Conservation (phyloP, 2,888 invertebrate species). For the Cataglyphis albicans region DNA sequence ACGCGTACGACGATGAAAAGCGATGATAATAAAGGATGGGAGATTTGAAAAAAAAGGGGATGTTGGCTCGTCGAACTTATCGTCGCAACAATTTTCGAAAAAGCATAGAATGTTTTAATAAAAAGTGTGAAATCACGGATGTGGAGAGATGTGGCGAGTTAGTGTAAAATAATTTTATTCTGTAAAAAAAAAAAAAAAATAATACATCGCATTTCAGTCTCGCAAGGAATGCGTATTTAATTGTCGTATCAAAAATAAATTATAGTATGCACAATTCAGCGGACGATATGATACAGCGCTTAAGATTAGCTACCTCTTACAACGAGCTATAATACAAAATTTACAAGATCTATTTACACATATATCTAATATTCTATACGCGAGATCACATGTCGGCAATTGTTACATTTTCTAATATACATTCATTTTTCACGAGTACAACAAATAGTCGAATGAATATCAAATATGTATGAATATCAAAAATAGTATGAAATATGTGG, state of each 20-base stretch:
- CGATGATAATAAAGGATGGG: not conserved
- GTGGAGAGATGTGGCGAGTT: not conserved
- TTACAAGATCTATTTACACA: constrained; percentile 72
- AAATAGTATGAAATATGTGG: not conserved
- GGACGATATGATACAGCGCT: constrained; percentile 63
- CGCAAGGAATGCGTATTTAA: constrained; percentile 49
- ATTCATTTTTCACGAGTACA: not conserved
- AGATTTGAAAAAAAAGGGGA: not conserved
- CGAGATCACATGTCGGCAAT: constrained; percentile 34
- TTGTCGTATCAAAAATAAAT: constrained; percentile 67
- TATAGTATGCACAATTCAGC: constrained; percentile 63
- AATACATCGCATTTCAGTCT: constrained; percentile 67
- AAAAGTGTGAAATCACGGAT: not conserved
- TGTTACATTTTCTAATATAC: constrained; percentile 14
- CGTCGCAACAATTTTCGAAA: not conserved
- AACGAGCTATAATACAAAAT: constrained; percentile 66
- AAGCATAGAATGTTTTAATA: not conserved
- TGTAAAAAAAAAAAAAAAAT: constrained; percentile 53
- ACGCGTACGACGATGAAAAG: not conserved
- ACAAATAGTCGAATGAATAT: not conserved
- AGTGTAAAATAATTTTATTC: constrained; percentile 69
- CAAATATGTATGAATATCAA: not conserved
- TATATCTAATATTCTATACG: constrained; percentile 15
- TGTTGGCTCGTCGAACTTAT: not conserved
- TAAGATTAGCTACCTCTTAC: constrained; percentile 40